Evolutionary conservation across 2,888 invertebrate genomes (phyloP).

Genomic region (Hololepta plana): DNA sequence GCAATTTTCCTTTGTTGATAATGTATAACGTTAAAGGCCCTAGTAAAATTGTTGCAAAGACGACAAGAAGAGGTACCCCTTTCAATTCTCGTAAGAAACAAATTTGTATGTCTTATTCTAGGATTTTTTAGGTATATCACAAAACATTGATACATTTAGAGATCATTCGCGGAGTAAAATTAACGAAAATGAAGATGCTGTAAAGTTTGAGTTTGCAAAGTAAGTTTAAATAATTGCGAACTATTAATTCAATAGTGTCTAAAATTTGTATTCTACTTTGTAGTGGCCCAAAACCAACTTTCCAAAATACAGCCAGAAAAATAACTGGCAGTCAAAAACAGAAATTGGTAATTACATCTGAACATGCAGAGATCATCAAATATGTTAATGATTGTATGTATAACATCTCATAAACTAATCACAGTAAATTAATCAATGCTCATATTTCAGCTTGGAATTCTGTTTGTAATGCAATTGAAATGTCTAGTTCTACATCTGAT

Average conservation of each 20-base stretch:
- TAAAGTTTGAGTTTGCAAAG: slow-evolving; percentile 4
- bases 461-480: slow-evolving; percentile 27
- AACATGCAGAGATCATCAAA: slow-evolving; percentile 75
- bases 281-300: slow-evolving; percentile 68
- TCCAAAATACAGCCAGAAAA: slow-evolving; percentile 38
- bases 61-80: slow-evolving; percentile 44
- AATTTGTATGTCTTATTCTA: slow-evolving; percentile 5
- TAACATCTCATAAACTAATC: slow-evolving; percentile 2
- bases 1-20: too few relatives aligned
- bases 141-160: slow-evolving; percentile 63
- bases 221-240: too few relatives aligned
- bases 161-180: slow-evolving; percentile 52
- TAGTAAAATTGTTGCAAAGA: slow-evolving; percentile 76
- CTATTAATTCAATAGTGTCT: too few relatives aligned
- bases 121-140: slow-evolving; percentile 44
- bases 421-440: neutral
- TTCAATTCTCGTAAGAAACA: neutral
- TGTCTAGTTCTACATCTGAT: slow-evolving; percentile 22
- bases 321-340: slow-evolving; percentile 31
- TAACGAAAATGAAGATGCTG: slow-evolving; percentile 43
- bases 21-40: slow-evolving; percentile 84
- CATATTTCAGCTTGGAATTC: slow-evolving; percentile 32
- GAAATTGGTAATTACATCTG: slow-evolving; percentile 47
- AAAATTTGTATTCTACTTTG: slow-evolving; percentile 20
- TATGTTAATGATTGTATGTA: slow-evolving; percentile 73